These are phyloP conservation scores for Acleris literana DNA, from an alignment of 2,888 invertebrate genomes.

Conservation along the genomic window DNA sequence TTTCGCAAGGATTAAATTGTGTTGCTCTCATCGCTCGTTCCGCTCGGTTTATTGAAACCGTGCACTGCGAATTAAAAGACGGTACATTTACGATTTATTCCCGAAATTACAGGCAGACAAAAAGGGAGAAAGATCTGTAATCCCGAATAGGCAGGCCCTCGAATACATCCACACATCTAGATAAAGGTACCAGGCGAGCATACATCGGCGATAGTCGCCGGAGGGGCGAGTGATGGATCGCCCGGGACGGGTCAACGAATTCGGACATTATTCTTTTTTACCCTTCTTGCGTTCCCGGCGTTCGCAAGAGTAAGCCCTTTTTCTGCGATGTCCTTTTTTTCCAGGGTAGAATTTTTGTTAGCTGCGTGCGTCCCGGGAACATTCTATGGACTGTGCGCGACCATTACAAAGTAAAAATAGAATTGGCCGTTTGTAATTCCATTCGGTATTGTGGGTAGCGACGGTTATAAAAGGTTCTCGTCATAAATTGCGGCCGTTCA, in stretches of 20 bases:
- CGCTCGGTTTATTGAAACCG: slow-evolving; percentile 47
- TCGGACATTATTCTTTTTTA: slow-evolving; percentile 85
- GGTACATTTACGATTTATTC: slow-evolving; percentile 43
- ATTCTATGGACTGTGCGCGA: slow-evolving; percentile 78
- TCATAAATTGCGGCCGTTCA: slow-evolving; percentile 43
- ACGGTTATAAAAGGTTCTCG: slow-evolving; percentile 52
- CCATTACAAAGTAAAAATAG: slow-evolving; percentile 83
- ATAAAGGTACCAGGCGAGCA: slow-evolving; percentile 62
- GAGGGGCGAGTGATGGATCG: slow-evolving; percentile 82
- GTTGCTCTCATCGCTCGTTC: slow-evolving; percentile 41
- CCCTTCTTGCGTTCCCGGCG: slow-evolving; percentile 79
- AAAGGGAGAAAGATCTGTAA: slow-evolving; percentile 67
- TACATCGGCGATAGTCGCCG: slow-evolving; percentile 74
- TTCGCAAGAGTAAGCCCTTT: slow-evolving; percentile 83
- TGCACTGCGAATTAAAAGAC: slow-evolving; percentile 44
- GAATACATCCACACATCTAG: slow-evolving; percentile 74
- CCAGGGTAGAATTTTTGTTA: slow-evolving; percentile 72
- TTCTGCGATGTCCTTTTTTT: slow-evolving; percentile 81
- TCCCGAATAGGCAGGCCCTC: slow-evolving; percentile 69
- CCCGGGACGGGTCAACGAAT: slow-evolving; percentile 84
- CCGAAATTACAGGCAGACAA: slow-evolving; percentile 55
- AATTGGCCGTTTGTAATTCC: slow-evolving; percentile 75
- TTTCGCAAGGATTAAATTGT: slow-evolving; percentile 51
- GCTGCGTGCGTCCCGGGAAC: slow-evolving; percentile 60
- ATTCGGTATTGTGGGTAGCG: slow-evolving; percentile 66